Conservation (phyloP, 2,797 vertebrate species). For the Tragelaphus oryx region DNA sequence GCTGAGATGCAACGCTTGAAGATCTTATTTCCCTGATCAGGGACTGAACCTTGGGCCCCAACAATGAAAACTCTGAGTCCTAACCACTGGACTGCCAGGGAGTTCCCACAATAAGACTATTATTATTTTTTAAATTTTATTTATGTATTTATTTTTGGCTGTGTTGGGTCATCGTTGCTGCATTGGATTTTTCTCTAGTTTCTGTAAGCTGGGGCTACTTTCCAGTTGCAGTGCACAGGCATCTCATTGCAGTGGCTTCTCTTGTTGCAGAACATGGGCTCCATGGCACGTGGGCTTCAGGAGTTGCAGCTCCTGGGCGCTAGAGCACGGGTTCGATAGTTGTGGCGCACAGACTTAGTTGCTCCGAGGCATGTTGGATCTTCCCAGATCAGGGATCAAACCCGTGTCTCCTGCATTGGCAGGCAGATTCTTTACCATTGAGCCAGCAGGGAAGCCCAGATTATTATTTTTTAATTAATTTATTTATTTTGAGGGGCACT, state of each 20-base stretch:
- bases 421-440: neutral
- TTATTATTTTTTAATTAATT: neutral
- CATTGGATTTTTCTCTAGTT: neutral
- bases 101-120: neutral
- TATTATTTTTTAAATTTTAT: neutral
- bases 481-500: neutral
- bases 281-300: neutral
- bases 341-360: neutral
- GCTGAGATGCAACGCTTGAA: neutral
- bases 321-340: neutral
- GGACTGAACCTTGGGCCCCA: neutral
- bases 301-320: neutral
- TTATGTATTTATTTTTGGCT: neutral
- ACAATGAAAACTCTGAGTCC: neutral
- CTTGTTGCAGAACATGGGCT: neutral
- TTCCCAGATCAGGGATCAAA: neutral
- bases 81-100: neutral
- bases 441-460: neutral
- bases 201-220: neutral
- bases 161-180: neutral
- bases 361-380: neutral
- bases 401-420: neutral
- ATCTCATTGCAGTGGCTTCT: neutral
- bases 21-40: neutral
- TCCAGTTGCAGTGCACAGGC: neutral